Conservation (phyloP, 2,888 invertebrate genomes). For the Notocelia uddmanniana region DNA sequence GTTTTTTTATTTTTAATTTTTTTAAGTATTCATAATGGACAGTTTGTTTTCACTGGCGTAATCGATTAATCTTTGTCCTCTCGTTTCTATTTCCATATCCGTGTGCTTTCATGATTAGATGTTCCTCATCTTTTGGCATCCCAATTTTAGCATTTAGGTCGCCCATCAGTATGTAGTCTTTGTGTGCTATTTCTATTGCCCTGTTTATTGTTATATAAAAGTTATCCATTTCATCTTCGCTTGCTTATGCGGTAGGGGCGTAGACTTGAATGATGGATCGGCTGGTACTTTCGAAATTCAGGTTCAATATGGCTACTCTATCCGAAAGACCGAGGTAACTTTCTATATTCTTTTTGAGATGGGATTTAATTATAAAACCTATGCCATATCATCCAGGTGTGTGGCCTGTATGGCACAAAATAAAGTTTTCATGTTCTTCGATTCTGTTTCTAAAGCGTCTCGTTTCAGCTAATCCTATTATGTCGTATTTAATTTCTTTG, state of each 20-base stretch:
- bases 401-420: not conserved
- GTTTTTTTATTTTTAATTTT: not conserved
- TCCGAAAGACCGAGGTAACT: not conserved
- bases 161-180: conserved; percentile 9
- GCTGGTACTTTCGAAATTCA: not conserved
- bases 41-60: not conserved
- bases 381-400: conserved; percentile 7
- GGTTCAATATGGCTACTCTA: not conserved
- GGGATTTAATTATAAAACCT: not conserved
- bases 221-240: not conserved
- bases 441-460: too few relatives aligned
- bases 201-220: not conserved
- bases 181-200: not conserved
- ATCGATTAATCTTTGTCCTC: conserved; percentile 3
- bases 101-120: not conserved
- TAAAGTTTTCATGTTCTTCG: too few relatives aligned
- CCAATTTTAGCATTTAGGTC: conserved; percentile 36
- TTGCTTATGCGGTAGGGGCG: not conserved
- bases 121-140: not conserved
- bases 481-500: too few relatives aligned
- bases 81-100: conserved; percentile 8
- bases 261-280: not conserved
- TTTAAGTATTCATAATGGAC: not conserved
- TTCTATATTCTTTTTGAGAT: not conserved
- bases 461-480: too few relatives aligned